Evolutionary conservation across 2,113 vertebrate species (phyloP).

Genomic region (human): DNA sequence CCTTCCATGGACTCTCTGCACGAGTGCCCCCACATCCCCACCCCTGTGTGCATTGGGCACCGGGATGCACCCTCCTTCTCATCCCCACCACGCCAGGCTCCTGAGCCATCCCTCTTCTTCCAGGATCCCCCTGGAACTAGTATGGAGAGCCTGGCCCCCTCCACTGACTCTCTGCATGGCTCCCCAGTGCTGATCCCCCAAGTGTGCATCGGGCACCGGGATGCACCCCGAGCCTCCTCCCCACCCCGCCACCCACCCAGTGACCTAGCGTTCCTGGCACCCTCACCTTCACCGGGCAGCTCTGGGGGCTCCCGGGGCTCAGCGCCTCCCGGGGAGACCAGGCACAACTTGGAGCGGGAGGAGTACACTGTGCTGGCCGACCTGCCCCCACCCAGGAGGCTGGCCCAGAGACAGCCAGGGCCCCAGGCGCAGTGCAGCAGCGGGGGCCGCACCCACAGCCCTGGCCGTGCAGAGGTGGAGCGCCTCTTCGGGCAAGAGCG

Average conservation of each 20-base stretch:
- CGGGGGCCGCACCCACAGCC: slow-evolving; percentile 81
- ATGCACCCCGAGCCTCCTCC: slow-evolving; percentile 75
- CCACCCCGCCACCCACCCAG: background rate
- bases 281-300: slow-evolving; percentile 69
- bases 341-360: slow-evolving; percentile 87
- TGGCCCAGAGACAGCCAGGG: slow-evolving; percentile 83
- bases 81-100: slow-evolving; percentile 66
- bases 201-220: slow-evolving; percentile 78
- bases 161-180: slow-evolving; percentile 78
- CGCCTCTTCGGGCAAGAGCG: slow-evolving; percentile 93
- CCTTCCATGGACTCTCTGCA: slow-evolving; percentile 67
- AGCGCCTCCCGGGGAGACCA: slow-evolving; percentile 80
- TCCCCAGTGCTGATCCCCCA: slow-evolving; percentile 74
- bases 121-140: slow-evolving; percentile 64
- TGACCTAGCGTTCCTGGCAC: slow-evolving; percentile 9
- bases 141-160: slow-evolving; percentile 78
- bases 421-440: slow-evolving; percentile 44
- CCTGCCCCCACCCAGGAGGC: slow-evolving; percentile 90
- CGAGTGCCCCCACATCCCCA: slow-evolving; percentile 57
- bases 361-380: slow-evolving; percentile 92
- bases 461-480: slow-evolving; percentile 91
- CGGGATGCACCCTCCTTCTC: slow-evolving; percentile 75
- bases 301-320: slow-evolving; percentile 85
- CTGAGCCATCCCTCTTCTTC: slow-evolving; percentile 76
- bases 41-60: slow-evolving; percentile 73